Evolutionary conservation across 2,797 vertebrate species (phyloP).

Genomic region (Anas georgica): DNA sequence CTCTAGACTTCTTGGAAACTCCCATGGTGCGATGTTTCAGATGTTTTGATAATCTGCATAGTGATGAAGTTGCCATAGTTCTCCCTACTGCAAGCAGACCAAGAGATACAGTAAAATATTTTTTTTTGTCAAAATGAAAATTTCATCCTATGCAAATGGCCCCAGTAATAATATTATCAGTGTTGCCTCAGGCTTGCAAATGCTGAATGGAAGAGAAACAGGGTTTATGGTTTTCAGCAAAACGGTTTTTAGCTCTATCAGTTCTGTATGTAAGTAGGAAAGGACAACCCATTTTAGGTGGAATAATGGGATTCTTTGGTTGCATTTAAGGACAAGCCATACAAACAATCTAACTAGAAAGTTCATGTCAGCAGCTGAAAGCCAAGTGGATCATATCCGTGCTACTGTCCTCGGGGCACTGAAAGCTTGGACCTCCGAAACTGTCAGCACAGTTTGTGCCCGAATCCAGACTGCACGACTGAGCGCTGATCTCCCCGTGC

Average conservation of each 20-base stretch:
- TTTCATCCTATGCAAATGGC: conserved; percentile 59
- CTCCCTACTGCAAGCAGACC: neutral
- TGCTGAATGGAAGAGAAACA: conserved; percentile 19
- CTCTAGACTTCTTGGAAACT: neutral
- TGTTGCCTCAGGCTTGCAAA: conserved; percentile 53
- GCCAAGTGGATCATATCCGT: rapidly evolving
- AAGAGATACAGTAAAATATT: neutral
- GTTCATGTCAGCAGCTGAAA: neutral
- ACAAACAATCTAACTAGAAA: neutral
- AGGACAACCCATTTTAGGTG: neutral
- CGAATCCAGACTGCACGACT: rapidly evolving
- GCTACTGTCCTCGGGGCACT: neutral
- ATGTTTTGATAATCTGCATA: neutral
- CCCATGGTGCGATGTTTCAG: neutral
- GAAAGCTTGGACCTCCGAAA: neutral
- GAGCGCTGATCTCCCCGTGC: rapidly evolving
- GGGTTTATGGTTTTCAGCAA: conserved; percentile 24
- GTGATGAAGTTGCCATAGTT: neutral
- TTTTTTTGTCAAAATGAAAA: conserved; percentile 46
- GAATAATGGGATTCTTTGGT: neutral
- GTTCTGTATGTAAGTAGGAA: neutral
- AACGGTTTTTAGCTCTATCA: neutral
- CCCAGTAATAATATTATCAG: conserved; percentile 44
- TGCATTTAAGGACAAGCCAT: neutral
- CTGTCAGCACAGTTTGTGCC: neutral